phyloP scores from a whole-genome alignment of 2,797 vertebrate species.

The Erethizon dorsatum region DNA sequence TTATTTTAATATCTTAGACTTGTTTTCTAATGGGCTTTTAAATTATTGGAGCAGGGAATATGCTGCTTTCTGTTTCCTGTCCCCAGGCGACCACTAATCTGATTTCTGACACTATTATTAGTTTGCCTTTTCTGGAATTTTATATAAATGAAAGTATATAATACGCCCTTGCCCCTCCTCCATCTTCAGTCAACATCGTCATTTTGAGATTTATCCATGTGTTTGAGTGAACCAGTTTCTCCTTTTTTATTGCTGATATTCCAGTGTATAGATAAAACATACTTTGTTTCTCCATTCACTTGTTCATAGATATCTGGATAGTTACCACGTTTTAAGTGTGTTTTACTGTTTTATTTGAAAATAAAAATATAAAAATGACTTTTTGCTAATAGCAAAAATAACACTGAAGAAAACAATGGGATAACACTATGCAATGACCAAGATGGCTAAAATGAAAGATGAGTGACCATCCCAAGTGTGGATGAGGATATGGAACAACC shows the following conservation, averaged over 20 bases:
- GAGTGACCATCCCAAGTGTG: too few relatives aligned
- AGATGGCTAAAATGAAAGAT: too few relatives aligned
- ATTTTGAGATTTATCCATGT: slow-evolving; percentile 8
- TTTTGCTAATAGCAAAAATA: too few relatives aligned
- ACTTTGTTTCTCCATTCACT: background rate
- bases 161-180: background rate
- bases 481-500: too few relatives aligned
- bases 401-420: too few relatives aligned
- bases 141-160: background rate
- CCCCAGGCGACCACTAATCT: background rate
- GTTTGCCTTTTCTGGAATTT: background rate
- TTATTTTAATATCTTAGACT: slow-evolving; percentile 20
- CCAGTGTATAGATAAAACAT: background rate
- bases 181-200: background rate
- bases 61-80: background rate
- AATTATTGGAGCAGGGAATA: background rate
- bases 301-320: background rate
- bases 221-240: background rate
- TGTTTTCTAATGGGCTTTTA: slow-evolving; percentile 25
- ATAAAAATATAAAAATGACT: background rate
- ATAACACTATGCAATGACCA: too few relatives aligned
- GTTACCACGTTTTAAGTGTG: background rate
- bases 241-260: background rate
- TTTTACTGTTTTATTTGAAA: background rate
- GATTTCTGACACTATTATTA: background rate